phyloP scores from a whole-genome alignment of 2,797 vertebrate genomes.

The Gymnodraco acuticeps region DNA sequence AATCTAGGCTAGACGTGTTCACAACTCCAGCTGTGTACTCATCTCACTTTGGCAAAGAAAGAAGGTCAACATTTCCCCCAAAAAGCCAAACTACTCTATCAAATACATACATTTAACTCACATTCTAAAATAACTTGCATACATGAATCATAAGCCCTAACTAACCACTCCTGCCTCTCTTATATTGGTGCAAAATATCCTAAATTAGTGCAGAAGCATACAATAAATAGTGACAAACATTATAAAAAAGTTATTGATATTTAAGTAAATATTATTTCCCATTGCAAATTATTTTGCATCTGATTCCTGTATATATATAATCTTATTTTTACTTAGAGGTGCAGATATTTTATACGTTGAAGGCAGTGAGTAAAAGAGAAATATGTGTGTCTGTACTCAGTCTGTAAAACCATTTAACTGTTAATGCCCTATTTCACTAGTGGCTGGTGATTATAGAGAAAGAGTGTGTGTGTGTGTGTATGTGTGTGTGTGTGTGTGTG shows the following conservation, averaged over 20 bases:
- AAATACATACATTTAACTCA: background rate
- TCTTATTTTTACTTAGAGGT: background rate
- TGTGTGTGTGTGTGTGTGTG: background rate
- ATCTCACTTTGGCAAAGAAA: no score
- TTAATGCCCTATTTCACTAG: background rate
- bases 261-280: background rate
- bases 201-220: no score
- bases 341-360: background rate
- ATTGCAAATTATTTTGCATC: background rate
- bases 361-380: slow-evolving; percentile 1
- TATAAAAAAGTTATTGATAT: background rate
- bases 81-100: no score
- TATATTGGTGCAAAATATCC: no score
- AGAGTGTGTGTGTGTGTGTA: no score
- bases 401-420: background rate
- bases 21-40: background rate
- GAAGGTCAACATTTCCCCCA: no score
- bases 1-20: background rate
- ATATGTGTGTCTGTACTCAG: background rate
- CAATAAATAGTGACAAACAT: no score
- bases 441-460: background rate
- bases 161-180: no score
- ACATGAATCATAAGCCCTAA: background rate
- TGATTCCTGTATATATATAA: background rate
- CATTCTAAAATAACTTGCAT: background rate